Conservation (phyloP, 2,888 invertebrate genomes). For the Salticus scenicus region DNA sequence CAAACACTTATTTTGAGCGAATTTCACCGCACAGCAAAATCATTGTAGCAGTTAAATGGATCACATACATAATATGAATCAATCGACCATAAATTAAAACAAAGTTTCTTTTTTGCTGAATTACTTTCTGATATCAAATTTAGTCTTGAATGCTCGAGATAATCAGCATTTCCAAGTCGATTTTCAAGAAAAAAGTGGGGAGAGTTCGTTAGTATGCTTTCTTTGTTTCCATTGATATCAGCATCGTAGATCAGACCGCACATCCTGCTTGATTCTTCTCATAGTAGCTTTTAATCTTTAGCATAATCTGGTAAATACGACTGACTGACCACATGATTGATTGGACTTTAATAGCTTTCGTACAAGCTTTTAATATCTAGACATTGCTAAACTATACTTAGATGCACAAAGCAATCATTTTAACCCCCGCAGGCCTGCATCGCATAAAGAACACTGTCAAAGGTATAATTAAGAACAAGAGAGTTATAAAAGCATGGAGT, state of each 20-base stretch:
- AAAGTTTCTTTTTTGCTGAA: background rate
- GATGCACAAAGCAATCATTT: constrained; percentile 6
- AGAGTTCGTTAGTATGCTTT: constrained; percentile 6
- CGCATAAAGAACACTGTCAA: background rate
- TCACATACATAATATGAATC: background rate
- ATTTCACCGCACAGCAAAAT: no score
- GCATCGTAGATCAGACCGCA: constrained; percentile 26
- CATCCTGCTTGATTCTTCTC: constrained; percentile 56
- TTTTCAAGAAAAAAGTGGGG: background rate
- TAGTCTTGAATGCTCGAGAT: background rate
- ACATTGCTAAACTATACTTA: background rate
- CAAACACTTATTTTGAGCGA: no score
- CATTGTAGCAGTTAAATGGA: no score
- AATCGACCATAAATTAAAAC: background rate
- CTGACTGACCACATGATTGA: constrained; percentile 58
- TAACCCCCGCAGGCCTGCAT: background rate
- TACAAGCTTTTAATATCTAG: constrained; percentile 28
- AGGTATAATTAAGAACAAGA: background rate
- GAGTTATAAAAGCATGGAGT: background rate
- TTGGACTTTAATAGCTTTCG: constrained; percentile 57
- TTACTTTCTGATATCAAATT: background rate
- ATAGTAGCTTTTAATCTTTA: constrained; percentile 22
- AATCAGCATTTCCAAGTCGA: background rate
- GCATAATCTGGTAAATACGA: constrained; percentile 46
- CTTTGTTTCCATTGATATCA: constrained; percentile 29